Evolutionary conservation across 2,888 invertebrate species (phyloP), one percentile per base, ranked within the genome.

Genomic region (Andrena marginata): DNA sequence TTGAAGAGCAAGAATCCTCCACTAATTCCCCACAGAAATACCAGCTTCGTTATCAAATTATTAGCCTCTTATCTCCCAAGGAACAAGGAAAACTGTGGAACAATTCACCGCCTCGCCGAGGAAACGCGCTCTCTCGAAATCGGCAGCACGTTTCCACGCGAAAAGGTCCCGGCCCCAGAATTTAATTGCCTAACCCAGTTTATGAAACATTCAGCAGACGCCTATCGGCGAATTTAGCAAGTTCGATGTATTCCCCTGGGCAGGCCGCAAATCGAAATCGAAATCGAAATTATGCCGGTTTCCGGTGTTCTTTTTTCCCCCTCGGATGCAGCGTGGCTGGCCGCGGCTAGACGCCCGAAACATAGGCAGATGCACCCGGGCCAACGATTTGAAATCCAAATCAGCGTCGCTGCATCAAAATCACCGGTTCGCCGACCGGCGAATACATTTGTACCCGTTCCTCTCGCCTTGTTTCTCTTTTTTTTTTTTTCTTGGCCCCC

Each of bases 321-420:
- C 13, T 74, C 60, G 70, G 79, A 73, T 86, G 87, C 85, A 88
- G 54, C 67, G 65, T 8, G 33, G 54, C 75, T 86, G 73, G 29
- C 20, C 67, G 42, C 63, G 60, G 74, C 78, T 88, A 83, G 85
- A 78, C 60, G 48, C 49, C 75, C 80, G 80, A 74, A 85, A 85
- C 71, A 87, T 88, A 87, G 90, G 86, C 87, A 87, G 90, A 90
- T 90, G 90, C 90, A 89, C 88, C 90, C 85, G 86, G 84, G 71
- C 82, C 69, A 62, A n/a, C 51, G 71, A 90, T 90, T 89, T 89
- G 87, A 90, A 89, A 89, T 68, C 87, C 90, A 90, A 89, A 90
- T 89, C 64, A 70, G 54, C 35, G 80, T 83, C 75, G 84, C 85
- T 89, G 89, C 87, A 90, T 90, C 86, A 70, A 85, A 86, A 84